Base-by-base conservation (phyloP, 2,888 invertebrate genomes). In the Drosophila anomalipes region DNA sequence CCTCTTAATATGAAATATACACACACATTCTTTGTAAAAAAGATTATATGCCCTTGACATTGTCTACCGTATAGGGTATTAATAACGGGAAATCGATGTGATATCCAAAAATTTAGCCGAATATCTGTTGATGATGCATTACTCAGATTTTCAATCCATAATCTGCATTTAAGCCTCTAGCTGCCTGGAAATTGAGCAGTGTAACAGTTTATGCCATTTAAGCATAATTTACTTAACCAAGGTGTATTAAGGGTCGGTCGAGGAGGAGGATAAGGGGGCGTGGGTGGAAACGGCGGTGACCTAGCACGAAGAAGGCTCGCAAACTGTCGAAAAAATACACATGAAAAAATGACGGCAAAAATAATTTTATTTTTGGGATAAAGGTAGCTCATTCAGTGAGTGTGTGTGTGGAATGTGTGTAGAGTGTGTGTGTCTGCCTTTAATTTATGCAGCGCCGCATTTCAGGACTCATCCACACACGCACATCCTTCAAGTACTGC, bases 401-500 rank as follows among this genome's bases (percentile, higher is more conserved):
- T 3, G 62, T 19, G 47, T n/a, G 56, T n/a, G 47, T 60, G 57
- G 47, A 16, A 22, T 44, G 22, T 41, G 44, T 12, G 12, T 22
- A 3, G 22, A 58, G 28, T 51, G 68, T 44, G 54, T 4, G 37
- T 47, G 49, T 54, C 39, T 51, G 71, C 28, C 71, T 74, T 77
- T 82, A 87, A 87, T 87, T 88, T 87, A 90, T 87, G 87, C 90
- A 83, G 83, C 76, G 75, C 76, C 80, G 86, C 86, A 82, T 76
- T 80, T 89, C 19, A 59, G 56, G 49, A 33, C 60, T 57, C 63
- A 78, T 60, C 57, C 71, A 64, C 63, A 79, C 54, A 64, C 66
- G 51, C 54, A 39, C 71, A 64, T 39, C 47, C 32, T 30, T 62
- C 54, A 44, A 64, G 65, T 53, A 49, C 52, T 37, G 32, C 49